A percentile compares a stretch with the other conserved stretches of the same genome.
phyloP scores from a whole-genome alignment of 1,140 invertebrate genomes.

The Thaumatotibia leucotreta region DNA sequence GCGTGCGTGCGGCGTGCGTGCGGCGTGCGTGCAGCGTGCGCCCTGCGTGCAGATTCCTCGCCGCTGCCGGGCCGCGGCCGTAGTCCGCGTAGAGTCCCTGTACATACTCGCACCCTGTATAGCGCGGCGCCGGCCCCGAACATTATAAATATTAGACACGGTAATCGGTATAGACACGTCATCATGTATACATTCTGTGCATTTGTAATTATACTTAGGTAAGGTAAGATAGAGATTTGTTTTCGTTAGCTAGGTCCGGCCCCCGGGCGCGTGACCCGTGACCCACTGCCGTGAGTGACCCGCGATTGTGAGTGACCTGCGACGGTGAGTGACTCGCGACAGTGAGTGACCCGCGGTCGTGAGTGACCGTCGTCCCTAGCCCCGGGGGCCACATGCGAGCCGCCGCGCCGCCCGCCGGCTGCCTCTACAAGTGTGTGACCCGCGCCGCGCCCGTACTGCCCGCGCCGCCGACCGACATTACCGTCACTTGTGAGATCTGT shows the following conservation, averaged over 20 bases:
- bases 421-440: too few relatives aligned
- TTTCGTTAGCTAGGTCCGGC: conserved; percentile 50
- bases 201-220: conserved; percentile 71
- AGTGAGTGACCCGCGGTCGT: too few relatives aligned
- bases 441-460: too few relatives aligned
- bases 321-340: too few relatives aligned
- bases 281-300: conserved; percentile 12
- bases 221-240: conserved; percentile 63
- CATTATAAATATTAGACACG: neutral
- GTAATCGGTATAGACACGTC: conserved; percentile 20
- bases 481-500: too few relatives aligned
- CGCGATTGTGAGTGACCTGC: too few relatives aligned
- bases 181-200: conserved; percentile 67
- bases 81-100: neutral
- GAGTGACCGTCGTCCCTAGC: too few relatives aligned
- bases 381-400: too few relatives aligned
- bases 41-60: neutral
- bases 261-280: conserved; percentile 20
- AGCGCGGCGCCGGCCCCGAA: neutral
- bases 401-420: too few relatives aligned
- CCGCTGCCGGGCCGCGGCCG: neutral
- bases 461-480: too few relatives aligned
- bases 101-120: neutral
- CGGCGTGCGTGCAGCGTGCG: neutral
- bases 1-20: neutral